Evolutionary conservation across 2,888 invertebrate species (phyloP).

Genomic region (Leptopilina drosophilae): DNA sequence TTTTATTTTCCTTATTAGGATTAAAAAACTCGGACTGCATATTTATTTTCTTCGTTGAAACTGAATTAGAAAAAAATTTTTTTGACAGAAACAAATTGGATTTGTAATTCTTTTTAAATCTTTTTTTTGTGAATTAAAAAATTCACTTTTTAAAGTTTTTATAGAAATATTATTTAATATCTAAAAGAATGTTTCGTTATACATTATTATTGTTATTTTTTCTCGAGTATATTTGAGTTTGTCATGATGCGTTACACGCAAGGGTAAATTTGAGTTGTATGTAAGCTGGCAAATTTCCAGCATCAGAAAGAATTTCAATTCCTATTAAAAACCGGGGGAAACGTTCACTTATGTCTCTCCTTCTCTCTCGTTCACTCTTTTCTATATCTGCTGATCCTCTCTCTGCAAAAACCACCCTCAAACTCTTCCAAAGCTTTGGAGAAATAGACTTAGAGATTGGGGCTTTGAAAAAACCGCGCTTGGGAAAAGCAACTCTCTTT

Average conservation of each 20-base stretch:
- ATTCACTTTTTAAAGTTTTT: background rate
- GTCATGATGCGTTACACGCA: conserved; percentile 63
- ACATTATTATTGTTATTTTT: background rate
- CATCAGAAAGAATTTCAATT: conserved; percentile 63
- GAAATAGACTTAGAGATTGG: conserved; percentile 36
- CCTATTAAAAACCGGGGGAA: conserved; percentile 65
- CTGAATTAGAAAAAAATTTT: background rate
- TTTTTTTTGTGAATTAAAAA: background rate
- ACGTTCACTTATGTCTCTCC: conserved; percentile 63
- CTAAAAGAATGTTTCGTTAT: background rate
- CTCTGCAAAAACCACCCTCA: conserved; percentile 24
- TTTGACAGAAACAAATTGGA: too few relatives aligned
- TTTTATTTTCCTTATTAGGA: too few relatives aligned
- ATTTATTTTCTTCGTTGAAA: too few relatives aligned
- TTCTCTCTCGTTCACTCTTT: conserved; percentile 45
- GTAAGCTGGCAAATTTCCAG: conserved; percentile 65
- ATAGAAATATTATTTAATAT: too few relatives aligned
- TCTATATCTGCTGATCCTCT: conserved; percentile 4
- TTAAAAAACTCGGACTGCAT: too few relatives aligned
- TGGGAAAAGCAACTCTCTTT: conserved; percentile 29
- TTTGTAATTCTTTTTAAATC: too few relatives aligned
- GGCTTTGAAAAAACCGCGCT: conserved; percentile 28
- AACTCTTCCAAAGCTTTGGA: conserved; percentile 24
- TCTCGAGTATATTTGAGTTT: conserved; percentile 63
- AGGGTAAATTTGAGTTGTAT: conserved; percentile 55